Evolutionary conservation across 2,888 invertebrate species (phyloP).

Genomic region (Hedya salicella): DNA sequence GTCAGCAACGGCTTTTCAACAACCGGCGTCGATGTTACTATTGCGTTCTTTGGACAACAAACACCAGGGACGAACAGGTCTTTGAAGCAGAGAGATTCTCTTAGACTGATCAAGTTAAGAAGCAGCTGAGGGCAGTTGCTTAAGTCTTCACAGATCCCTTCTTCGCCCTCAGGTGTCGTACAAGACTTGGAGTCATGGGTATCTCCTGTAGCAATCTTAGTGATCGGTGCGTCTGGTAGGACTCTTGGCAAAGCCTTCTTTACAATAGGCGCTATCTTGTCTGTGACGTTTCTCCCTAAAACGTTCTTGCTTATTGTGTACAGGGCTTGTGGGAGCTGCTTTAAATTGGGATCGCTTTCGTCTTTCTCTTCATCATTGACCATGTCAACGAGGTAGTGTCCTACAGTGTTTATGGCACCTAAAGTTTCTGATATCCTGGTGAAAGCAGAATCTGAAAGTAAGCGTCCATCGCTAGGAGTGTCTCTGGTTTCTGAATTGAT

Average conservation of each 20-base stretch:
- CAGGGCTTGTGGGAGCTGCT: constrained; percentile 88
- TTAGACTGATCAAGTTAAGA: constrained; percentile 90
- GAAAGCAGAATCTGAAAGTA: constrained; percentile 86
- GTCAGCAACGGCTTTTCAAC: constrained; percentile 67
- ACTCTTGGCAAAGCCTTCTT: constrained; percentile 76
- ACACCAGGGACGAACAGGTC: constrained; percentile 96
- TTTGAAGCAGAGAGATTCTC: constrained; percentile 96
- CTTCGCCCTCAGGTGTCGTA: constrained; percentile 91
- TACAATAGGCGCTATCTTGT: constrained; percentile 91
- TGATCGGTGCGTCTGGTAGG: constrained; percentile 75
- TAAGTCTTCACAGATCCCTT: constrained; percentile 94
- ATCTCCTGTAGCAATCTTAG: constrained; percentile 75
- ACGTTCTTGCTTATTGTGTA: constrained; percentile 93
- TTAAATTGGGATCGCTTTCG: constrained; percentile 72
- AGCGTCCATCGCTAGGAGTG: constrained; percentile 74
- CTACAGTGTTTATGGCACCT: constrained; percentile 94
- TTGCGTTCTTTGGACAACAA: constrained; percentile 90
- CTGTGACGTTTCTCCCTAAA: constrained; percentile 90
- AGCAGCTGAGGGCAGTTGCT: constrained; percentile 94
- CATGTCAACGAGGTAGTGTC: constrained; percentile 93
- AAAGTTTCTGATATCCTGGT: constrained; percentile 87
- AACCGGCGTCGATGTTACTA: constrained; percentile 62
- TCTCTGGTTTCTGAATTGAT: constrained; percentile 60
- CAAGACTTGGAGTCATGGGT: constrained; percentile 86
- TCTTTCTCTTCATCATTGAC: constrained; percentile 82